These are phyloP conservation scores for Semnornis frantzii DNA, from an alignment of 2,113 vertebrate species.

Conservation along the genomic window DNA sequence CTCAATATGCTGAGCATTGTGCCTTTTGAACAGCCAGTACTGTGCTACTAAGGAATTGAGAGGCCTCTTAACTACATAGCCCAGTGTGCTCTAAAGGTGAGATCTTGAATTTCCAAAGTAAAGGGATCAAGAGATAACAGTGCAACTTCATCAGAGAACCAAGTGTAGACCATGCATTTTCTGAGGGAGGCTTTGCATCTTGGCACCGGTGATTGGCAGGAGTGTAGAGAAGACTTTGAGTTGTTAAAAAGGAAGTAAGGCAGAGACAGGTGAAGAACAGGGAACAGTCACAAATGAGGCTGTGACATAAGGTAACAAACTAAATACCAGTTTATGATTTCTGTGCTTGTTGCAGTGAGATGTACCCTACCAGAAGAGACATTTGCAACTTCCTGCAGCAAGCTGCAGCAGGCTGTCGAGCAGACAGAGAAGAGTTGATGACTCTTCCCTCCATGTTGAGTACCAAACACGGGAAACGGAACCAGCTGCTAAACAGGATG, in stretches of 20 bases:
- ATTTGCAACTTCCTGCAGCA: not conserved
- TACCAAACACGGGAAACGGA: not conserved
- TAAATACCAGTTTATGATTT: not conserved
- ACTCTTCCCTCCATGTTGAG: not conserved
- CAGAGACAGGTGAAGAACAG: not conserved
- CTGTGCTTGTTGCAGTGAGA: not conserved
- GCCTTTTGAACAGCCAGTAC: not conserved
- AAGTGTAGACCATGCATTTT: not conserved
- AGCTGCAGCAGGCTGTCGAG: not conserved
- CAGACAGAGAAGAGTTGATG: not conserved
- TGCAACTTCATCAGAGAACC: not conserved
- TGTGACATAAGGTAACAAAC: not conserved
- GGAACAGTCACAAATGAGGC: not conserved
- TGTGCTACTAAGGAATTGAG: not conserved
- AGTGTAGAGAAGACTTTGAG: accelerated
- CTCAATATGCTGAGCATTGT: not conserved
- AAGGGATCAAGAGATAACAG: not conserved
- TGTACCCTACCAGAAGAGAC: not conserved
- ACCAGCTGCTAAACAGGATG: not conserved
- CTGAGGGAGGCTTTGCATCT: not conserved
- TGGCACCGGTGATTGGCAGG: not conserved
- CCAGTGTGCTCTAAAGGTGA: not conserved
- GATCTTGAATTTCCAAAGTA: not conserved
- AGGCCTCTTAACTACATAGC: not conserved
- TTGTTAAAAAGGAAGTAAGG: not conserved